Evolutionary conservation across 2,888 invertebrate genomes (phyloP).

Genomic region (Drosophila histrio): DNA sequence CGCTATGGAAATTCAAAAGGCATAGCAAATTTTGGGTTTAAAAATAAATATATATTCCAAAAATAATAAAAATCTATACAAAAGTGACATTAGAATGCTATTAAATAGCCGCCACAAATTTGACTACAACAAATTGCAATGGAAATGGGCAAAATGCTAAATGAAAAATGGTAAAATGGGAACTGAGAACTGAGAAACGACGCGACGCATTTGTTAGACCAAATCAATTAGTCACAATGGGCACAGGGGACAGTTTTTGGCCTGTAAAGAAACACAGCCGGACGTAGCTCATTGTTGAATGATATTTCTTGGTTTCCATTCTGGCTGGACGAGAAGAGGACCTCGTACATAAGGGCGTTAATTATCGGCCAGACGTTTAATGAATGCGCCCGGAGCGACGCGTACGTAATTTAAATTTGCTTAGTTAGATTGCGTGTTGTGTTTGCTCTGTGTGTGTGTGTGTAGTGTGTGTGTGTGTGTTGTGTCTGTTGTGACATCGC

Average conservation of each 20-base stretch:
- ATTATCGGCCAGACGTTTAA: constrained; percentile 73
- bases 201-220: constrained; percentile 53
- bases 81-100: constrained; percentile 51
- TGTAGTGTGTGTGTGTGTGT: constrained; percentile 21
- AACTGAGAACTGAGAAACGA: constrained; percentile 6
- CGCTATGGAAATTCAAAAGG: constrained; percentile 2
- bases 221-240: constrained; percentile 75
- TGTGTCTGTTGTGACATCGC: constrained; percentile 42
- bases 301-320: constrained; percentile 14
- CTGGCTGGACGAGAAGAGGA: constrained; percentile 30
- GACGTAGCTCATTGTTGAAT: constrained; percentile 40
- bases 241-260: constrained; percentile 55
- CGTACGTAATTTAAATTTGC: constrained; percentile 74
- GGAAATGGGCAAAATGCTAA: constrained; percentile 7
- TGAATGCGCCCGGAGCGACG: constrained; percentile 74
- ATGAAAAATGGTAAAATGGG: background rate
- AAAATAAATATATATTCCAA: constrained; percentile 23
- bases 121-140: constrained; percentile 24
- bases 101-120: constrained; percentile 71
- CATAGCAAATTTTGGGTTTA: constrained; percentile 22
- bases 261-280: constrained; percentile 12
- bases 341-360: constrained; percentile 69
- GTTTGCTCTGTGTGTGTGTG: constrained; percentile 33
- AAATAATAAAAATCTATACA: constrained; percentile 19
- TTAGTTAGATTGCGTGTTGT: constrained; percentile 63